Base-by-base conservation (phyloP, 2,113 vertebrate genomes). In the Myrmecobius fasciatus region DNA sequence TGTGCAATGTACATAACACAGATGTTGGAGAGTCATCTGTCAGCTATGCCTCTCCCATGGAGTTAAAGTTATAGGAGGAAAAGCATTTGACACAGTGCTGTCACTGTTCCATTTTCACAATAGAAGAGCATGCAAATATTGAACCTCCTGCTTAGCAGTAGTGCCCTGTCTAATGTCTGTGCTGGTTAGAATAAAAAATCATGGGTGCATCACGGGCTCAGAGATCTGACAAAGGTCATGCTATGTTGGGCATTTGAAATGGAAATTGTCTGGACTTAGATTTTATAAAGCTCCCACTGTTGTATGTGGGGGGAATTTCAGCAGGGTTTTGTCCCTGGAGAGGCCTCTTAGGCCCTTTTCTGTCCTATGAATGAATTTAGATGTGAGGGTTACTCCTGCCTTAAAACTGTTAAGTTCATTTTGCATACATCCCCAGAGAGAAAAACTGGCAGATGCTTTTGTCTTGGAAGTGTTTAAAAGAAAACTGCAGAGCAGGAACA, bases 11-110 rank as follows among this genome's bases (percentile, higher is more conserved):
- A 99, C 99, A 98, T 99, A 99, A 99, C 99, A 99, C 99, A 99
- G 99, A 99, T 99, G 99, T 99, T 99, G 99, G 99, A 98, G 98
- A 99, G 99, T 99, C 99, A 99, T 99, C 99, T 99, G 99, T 99
- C 99, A 99, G 99, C 99, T 99, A 99, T 99, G 99, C 99, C 99
- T 99, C 99, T 99, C 99, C 99, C 98, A 99, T 99, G 98, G 99
- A 99, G 99, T 99, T 98, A 98, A 98, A 99, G 99, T 99, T 99
- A 99, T 99, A 99, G 98, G 98, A 99, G 99, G 99, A 99, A 99
- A 99, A 99, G 98, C 99, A 99, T 99, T 99, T 99, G 99, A 99
- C 99, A 99, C 99, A 99, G 99, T 99, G 99, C 99, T 99, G 99
- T 99, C 99, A 99, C 99, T 99, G 99, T 99, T 99, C 99, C 99